Evolutionary conservation across 2,888 invertebrate species (phyloP), one percentile per base, ranked within the genome.

Genomic region (Fissipunctia ypsillon): DNA sequence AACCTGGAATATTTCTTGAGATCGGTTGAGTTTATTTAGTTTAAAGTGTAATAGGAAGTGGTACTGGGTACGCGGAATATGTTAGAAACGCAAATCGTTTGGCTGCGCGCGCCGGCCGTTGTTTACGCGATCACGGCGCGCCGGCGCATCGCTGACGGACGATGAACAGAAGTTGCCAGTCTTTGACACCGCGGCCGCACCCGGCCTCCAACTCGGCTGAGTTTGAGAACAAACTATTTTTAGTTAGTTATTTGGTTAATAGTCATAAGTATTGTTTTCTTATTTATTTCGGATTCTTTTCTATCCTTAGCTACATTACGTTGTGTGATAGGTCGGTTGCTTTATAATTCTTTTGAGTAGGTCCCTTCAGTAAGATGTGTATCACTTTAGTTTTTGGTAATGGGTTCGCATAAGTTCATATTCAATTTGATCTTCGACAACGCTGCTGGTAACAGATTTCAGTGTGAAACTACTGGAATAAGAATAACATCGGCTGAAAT

Each of bases 1-100:
- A 57, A 61, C 7, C 45, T 57, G 25, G 60, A 69, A 35, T 61
- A 43, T 45, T 78, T 59, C 22, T 31, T 66, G 54, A 63, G 69
- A 71, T 74, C 48, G 28, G 25, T 41, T 45, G 25, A 45, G 48
- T 68, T 45, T 73, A 70, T 80, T 80, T 73, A 45, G 50, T 77
- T 71, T 65, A 63, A 83, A 78, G 86, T 72, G 73, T 77, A 84
- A 67, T 77, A 85, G 81, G 88, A 87, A 87, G 85, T 85, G 79
- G 83, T 74, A 71, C 70, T 74, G 73, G 75, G 68, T 84, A 85
- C 82, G 88, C 89, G 84, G 90, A 91, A 90, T 92, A 89, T 88
- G 76, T 89, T 92, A 92, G 92, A 93, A 93, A 93, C 92, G 93
- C 95, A 92, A 94, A 94, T 90, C 90, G 92, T 93, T 92, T 85